A percentile compares a stretch with the other conserved stretches of the same genome.
phyloP scores from a whole-genome alignment of 2,113 vertebrate species.

The Carollia perspicillata region DNA sequence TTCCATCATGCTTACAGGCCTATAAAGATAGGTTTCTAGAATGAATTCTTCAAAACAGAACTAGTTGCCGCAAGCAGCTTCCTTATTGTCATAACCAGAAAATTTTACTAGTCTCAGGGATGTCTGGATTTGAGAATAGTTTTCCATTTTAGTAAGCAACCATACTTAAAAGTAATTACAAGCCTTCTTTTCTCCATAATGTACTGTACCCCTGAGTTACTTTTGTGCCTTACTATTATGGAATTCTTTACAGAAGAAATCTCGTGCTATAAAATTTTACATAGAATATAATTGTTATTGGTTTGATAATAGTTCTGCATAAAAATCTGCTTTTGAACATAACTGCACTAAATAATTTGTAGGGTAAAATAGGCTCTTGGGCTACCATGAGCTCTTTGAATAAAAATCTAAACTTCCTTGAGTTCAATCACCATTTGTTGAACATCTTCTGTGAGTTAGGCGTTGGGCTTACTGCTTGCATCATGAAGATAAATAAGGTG shows the following conservation, averaged over 20 bases:
- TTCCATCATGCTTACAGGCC: neutral
- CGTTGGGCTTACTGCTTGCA: neutral
- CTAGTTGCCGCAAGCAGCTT: neutral
- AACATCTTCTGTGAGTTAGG: neutral
- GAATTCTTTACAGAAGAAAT: neutral
- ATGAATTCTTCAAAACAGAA: neutral
- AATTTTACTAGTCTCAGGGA: neutral
- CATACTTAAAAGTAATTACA: neutral
- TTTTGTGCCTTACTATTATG: neutral
- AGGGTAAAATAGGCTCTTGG: neutral
- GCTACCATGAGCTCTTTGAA: neutral
- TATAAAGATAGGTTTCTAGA: neutral
- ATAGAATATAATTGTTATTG: neutral
- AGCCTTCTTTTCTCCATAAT: neutral
- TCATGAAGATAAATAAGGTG: neutral
- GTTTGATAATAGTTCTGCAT: neutral
- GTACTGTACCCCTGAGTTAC: neutral
- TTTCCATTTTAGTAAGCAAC: conserved; percentile 5
- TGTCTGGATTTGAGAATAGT: neutral
- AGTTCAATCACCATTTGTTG: neutral
- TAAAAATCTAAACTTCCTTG: neutral
- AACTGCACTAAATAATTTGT: neutral
- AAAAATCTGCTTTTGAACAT: neutral
- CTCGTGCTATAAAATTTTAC: neutral
- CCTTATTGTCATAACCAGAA: neutral